These are phyloP conservation scores for Oncorhynchus nerka DNA, from an alignment of 2,113 vertebrate species.

Conservation along the genomic window DNA sequence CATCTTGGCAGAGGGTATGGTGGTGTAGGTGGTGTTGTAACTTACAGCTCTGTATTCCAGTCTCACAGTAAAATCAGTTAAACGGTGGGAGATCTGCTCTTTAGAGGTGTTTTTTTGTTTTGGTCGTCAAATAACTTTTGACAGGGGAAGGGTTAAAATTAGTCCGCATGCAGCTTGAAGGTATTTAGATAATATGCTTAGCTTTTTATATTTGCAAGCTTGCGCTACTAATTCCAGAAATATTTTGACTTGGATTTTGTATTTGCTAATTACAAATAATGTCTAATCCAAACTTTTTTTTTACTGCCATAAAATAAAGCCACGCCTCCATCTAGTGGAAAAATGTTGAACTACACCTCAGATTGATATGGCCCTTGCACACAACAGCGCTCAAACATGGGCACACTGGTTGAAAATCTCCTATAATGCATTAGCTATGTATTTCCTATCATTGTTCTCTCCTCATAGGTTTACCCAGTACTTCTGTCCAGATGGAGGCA, in stretches of 20 bases:
- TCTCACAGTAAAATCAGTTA: too few species aligned
- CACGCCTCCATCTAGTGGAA: slow-evolving; percentile 30
- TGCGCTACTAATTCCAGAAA: neutral
- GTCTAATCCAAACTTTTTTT: neutral
- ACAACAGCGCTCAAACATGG: neutral
- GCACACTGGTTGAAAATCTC: neutral
- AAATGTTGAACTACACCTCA: slow-evolving; percentile 16
- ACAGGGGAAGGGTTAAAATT: neutral
- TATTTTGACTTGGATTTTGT: neutral
- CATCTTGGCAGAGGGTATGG: neutral
- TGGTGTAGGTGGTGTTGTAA: neutral
- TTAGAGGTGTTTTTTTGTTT: too few species aligned
- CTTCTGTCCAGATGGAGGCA: neutral
- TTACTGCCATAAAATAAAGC: neutral
- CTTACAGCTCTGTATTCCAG: neutral
- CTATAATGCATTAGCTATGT: too few species aligned
- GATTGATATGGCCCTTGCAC: neutral
- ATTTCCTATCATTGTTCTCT: too few species aligned
- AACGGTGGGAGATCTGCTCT: too few species aligned
- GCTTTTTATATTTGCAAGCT: neutral
- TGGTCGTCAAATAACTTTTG: neutral
- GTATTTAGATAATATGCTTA: too few species aligned
- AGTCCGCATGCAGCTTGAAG: neutral
- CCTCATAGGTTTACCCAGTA: too few species aligned
- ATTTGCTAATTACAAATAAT: neutral